Conservation (phyloP, 2,113 vertebrate species). For the Sakesphorus luctuosus region DNA sequence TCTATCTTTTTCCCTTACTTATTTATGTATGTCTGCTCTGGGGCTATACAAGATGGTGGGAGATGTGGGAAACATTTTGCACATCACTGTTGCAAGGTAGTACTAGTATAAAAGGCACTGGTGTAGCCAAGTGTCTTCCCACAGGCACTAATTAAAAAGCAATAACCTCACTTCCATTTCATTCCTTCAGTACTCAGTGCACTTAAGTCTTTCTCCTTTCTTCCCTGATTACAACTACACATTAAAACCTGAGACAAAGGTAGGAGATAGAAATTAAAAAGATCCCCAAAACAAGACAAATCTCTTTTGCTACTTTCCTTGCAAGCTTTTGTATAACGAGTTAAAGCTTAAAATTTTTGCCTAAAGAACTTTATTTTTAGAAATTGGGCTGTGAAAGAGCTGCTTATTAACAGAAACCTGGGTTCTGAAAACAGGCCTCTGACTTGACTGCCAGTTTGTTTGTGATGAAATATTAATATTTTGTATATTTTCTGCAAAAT, state of each 20-base stretch:
- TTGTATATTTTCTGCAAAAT: neutral
- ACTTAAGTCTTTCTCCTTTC: constrained; percentile 11
- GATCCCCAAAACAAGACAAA: neutral
- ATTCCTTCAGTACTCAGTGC: neutral
- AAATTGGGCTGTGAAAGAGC: neutral
- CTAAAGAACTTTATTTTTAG: neutral
- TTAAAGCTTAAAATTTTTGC: neutral
- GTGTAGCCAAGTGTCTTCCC: constrained; percentile 57
- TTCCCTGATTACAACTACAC: constrained; percentile 7
- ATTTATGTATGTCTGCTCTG: constrained; percentile 66
- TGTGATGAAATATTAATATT: neutral
- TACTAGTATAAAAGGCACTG: constrained; percentile 14
- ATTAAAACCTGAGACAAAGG: constrained; percentile 24
- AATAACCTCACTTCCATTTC: constrained; percentile 26
- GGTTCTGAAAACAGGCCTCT: neutral
- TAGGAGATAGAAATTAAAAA: neutral
- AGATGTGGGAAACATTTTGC: constrained; percentile 55
- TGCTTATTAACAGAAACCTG: neutral
- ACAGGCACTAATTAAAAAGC: constrained; percentile 74
- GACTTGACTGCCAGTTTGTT: neutral
- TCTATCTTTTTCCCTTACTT: constrained; percentile 34
- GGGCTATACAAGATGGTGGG: constrained; percentile 13
- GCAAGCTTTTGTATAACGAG: neutral
- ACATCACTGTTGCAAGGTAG: constrained; percentile 54
- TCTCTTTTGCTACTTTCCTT: neutral